phyloP scores from a whole-genome alignment of 2,113 vertebrate genomes.

The Synchiropus splendidus region DNA sequence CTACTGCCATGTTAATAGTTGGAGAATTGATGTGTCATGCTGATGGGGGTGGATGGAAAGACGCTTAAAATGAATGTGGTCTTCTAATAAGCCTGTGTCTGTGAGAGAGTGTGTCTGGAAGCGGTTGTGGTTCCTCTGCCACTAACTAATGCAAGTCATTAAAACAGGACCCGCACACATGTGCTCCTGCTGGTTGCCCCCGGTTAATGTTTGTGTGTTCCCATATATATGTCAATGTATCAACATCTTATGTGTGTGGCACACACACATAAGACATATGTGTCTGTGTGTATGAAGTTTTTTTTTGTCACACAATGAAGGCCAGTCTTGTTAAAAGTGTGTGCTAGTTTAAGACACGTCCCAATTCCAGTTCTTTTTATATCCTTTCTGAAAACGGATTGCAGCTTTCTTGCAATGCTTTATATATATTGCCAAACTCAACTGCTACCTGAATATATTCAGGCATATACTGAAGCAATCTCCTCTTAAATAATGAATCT shows the following conservation, averaged over 20 bases:
- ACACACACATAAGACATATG: too few species aligned
- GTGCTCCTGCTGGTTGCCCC: constrained; percentile 44
- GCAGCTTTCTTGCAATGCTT: too few species aligned
- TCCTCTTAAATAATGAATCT: too few species aligned
- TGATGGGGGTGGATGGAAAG: background rate
- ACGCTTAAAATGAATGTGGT: background rate
- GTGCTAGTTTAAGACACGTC: too few species aligned
- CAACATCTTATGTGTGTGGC: constrained; percentile 6
- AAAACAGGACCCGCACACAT: constrained; percentile 39
- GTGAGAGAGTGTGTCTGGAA: constrained; percentile 12
- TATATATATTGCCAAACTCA: too few species aligned
- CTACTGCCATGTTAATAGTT: constrained; percentile 17
- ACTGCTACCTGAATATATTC: too few species aligned
- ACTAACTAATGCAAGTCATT: constrained; percentile 43
- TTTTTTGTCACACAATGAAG: background rate
- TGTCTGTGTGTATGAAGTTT: constrained; percentile 2
- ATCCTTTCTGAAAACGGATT: too few species aligned
- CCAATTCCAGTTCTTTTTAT: too few species aligned
- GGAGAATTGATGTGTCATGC: constrained; percentile 5
- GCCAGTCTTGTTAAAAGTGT: too few species aligned
- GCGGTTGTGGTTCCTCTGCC: constrained; percentile 30
- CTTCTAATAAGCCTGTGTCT: too few species aligned
- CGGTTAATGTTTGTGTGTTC: constrained; percentile 31
- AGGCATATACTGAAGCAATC: too few species aligned
- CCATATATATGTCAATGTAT: too few species aligned